Base-by-base conservation (phyloP, 2,113 vertebrate species). In the Channa argus region DNA sequence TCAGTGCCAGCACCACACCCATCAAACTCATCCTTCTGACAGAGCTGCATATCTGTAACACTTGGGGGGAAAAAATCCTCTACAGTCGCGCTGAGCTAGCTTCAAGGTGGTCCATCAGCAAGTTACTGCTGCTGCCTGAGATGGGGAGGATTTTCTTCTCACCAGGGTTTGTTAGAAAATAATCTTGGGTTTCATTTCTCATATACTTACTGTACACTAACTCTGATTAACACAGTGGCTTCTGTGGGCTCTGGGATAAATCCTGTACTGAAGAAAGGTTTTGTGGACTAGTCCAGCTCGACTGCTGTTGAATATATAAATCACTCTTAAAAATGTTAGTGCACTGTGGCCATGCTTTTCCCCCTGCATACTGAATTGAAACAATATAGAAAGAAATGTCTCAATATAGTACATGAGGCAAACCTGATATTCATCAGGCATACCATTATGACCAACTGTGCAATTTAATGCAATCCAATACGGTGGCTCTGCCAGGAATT, bases 1-100 rank as follows among this genome's bases (percentile, higher is more conserved):
- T 85, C 82, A 85, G 75, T 71, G 71, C 66, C 82, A 71, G 73
- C 15, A 70, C 72, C 72, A 80, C 70, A 67, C 71, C 80, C 82
- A 72, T 87, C 69, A 79, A 59, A 69, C 68, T 71, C 76, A 50
- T 83, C 71, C 47, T 37, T 46, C 72, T 79, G 71, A 79, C 77
- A 74, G 70, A 58, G 12, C 53, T 9, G 66, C 41, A 13, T 71
- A 72, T 79, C 82, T 64, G 44, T 58, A 63, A 66, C 59, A 24
- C 56, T 46, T 1, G 80, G 4, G 80, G 4, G 63, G 33, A 36
- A 71, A 51, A 46, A 38, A 74, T 56, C 72, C 69, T 82, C 75
- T 59, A 6, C 69, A 61, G 70, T 69, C 75, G 68, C 50, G 43
- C 83, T 41, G 55, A 8, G 24, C 24, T 24, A 1, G 24, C 24